phyloP scores from a whole-genome alignment of 1,140 invertebrate species.

The Zaprionus davidi region DNA sequence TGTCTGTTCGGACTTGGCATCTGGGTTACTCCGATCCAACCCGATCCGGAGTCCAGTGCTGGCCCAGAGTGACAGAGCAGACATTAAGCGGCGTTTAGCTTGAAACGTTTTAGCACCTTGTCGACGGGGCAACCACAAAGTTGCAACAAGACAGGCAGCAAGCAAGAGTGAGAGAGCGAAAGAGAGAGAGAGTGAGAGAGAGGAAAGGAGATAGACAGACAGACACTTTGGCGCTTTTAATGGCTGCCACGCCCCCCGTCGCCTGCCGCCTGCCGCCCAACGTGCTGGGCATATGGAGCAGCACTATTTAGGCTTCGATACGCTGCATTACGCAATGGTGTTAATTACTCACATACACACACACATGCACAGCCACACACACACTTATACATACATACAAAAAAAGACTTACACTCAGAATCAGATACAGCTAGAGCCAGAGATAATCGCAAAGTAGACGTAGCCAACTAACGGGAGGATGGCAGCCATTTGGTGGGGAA shows the following conservation, averaged over 20 bases:
- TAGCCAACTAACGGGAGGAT: slow-evolving; percentile 40
- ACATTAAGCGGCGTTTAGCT: slow-evolving; percentile 50
- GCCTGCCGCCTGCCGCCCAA: slow-evolving; percentile 12
- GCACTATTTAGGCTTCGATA: slow-evolving; percentile 84
- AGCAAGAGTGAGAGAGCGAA: background rate
- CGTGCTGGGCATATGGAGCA: slow-evolving; percentile 74
- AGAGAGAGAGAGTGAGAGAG: background rate
- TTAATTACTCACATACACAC: slow-evolving; percentile 78
- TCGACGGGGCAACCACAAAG: slow-evolving; percentile 14
- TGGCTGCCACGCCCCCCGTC: slow-evolving; percentile 41
- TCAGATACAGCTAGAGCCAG: slow-evolving; percentile 12
- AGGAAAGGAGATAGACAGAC: slow-evolving; percentile 9
- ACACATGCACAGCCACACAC: slow-evolving; percentile 26
- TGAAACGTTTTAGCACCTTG: slow-evolving; percentile 68
- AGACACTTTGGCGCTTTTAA: slow-evolving; percentile 50
- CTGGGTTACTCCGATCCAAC: background rate
- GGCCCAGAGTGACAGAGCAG: slow-evolving; percentile 3
- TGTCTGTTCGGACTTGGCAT: background rate
- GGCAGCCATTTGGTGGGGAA: background rate
- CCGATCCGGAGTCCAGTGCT: background rate
- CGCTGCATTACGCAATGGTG: slow-evolving; percentile 84
- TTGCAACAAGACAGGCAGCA: background rate
- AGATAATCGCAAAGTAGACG: slow-evolving; percentile 72
- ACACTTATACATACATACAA: slow-evolving; percentile 6
- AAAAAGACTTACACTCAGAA: background rate